Evolutionary conservation across 2,113 vertebrate species (phyloP).

Genomic region (Eolophus roseicapilla): DNA sequence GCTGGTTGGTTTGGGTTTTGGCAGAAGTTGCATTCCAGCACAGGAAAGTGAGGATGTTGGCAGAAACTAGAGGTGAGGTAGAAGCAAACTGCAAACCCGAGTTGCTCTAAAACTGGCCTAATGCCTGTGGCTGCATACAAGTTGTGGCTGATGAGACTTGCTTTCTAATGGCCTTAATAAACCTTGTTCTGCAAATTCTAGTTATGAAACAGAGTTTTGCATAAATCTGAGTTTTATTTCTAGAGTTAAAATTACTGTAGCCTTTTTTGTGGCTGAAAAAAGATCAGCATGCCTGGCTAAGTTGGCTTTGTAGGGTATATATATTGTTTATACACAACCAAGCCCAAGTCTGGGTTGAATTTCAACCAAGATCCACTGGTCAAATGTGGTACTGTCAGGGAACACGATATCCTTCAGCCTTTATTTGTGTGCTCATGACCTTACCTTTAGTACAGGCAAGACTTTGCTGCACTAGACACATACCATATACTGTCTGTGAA

Average conservation of each 20-base stretch:
- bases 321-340: not conserved
- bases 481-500: fast-evolving
- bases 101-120: not conserved
- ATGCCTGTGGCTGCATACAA: not conserved
- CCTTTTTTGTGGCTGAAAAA: not conserved
- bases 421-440: not conserved
- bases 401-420: not conserved
- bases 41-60: not conserved
- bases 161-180: conserved; percentile 58
- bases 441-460: not conserved
- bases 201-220: not conserved
- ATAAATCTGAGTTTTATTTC: not conserved
- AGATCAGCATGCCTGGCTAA: not conserved
- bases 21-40: not conserved
- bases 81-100: not conserved
- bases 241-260: not conserved
- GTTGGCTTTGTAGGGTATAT: not conserved
- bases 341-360: not conserved
- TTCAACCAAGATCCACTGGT: not conserved
- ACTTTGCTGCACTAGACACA: not conserved
- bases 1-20: not conserved
- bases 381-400: not conserved
- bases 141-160: not conserved
- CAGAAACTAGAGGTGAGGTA: not conserved
- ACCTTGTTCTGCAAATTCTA: not conserved